A percentile compares a stretch with the other conserved stretches of the same genome.
Evolutionary conservation across 1,140 invertebrate species (phyloP).

Genomic region (Macrotrachela quadricornifera): DNA sequence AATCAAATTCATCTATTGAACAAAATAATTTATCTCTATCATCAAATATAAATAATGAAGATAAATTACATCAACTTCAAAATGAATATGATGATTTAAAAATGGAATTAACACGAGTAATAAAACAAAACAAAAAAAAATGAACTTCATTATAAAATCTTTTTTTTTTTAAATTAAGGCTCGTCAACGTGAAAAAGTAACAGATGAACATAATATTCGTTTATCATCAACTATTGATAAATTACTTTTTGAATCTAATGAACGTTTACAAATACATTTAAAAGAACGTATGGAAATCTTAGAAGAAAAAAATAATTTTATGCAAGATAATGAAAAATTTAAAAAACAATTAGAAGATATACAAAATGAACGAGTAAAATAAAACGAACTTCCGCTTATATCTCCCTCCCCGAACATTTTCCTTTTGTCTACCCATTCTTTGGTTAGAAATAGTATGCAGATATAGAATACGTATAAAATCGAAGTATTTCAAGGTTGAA

Average conservation of each 20-base stretch:
- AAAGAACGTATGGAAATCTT: conserved; percentile 95
- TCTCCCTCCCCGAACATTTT: too few relatives aligned
- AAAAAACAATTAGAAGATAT: conserved; percentile 77
- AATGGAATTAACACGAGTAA: conserved; percentile 25
- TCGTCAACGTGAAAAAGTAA: conserved; percentile 92
- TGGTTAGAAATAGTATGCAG: too few relatives aligned
- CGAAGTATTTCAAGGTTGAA: too few relatives aligned
- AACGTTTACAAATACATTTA: conserved; percentile 80
- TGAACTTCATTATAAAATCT: too few relatives aligned
- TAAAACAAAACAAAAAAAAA: too few relatives aligned
- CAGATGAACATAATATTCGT: conserved; percentile 91
- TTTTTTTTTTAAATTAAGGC: too few relatives aligned
- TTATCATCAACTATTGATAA: conserved; percentile 67
- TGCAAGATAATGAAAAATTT: conserved; percentile 79
- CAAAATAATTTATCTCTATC: too few relatives aligned
- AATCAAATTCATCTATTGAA: too few relatives aligned
- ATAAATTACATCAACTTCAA: conserved; percentile 77
- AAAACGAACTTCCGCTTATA: too few relatives aligned
- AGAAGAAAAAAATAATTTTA: conserved; percentile 88
- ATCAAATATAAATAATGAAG: conserved; percentile 36
- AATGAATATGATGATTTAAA: conserved; percentile 64
- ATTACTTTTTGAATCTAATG: conserved; percentile 63
- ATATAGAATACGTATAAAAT: too few relatives aligned
- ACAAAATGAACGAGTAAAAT: conserved; percentile 52
- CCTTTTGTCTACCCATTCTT: too few relatives aligned